phyloP scores from a whole-genome alignment of 1,140 invertebrate species.

The Nautilus pompilius region DNA sequence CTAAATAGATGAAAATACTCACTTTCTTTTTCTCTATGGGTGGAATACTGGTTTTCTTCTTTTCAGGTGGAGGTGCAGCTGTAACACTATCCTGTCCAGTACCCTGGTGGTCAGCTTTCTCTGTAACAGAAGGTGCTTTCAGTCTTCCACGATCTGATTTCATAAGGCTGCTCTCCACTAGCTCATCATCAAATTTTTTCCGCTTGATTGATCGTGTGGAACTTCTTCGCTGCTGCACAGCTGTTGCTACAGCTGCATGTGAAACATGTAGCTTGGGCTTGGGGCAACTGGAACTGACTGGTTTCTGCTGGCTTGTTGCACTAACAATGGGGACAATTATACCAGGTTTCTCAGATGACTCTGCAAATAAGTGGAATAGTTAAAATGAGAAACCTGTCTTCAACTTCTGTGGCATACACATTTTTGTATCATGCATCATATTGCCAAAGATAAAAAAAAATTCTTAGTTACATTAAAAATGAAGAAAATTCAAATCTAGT shows the following conservation, averaged over 20 bases:
- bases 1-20: slow-evolving; percentile 5
- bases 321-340: too few species aligned
- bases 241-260: neutral
- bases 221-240: slow-evolving; percentile 56
- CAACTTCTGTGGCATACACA: too few species aligned
- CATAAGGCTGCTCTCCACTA: slow-evolving; percentile 67
- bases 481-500: too few species aligned
- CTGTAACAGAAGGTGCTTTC: slow-evolving; percentile 11
- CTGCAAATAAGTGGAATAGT: too few species aligned
- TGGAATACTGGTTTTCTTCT: slow-evolving; percentile 32
- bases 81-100: slow-evolving; percentile 7
- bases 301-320: too few species aligned
- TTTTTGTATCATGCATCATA: too few species aligned
- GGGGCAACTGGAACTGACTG: neutral
- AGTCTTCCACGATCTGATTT: slow-evolving; percentile 35
- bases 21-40: slow-evolving; percentile 2
- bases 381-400: too few species aligned
- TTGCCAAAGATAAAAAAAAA: too few species aligned
- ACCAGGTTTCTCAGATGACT: too few species aligned
- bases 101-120: slow-evolving; percentile 22
- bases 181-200: slow-evolving; percentile 94
- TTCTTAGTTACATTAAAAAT: too few species aligned
- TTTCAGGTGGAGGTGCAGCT: slow-evolving; percentile 26
- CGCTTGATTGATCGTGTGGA: slow-evolving; percentile 91
- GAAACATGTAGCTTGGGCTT: neutral